Base-by-base conservation (phyloP, 2,888 invertebrate species). In the Cephus pygmeus region DNA sequence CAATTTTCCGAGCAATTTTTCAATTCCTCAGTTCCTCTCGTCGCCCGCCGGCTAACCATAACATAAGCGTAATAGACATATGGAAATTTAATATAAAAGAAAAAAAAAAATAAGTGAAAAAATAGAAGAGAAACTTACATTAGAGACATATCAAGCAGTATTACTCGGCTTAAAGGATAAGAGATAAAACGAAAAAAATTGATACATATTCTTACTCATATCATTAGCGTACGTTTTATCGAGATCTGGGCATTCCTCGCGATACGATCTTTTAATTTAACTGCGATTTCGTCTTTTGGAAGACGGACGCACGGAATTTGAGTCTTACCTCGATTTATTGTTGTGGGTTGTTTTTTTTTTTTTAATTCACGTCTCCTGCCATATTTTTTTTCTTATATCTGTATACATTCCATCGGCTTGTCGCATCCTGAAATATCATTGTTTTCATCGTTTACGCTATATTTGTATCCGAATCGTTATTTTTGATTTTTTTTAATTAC, bases 121-220 rank as follows among this genome's bases (percentile, higher is more conserved):
- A 79, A 80, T 77, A 79, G 79, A 80, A 75, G 80, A 80, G 69
- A 73, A 73, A 84, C 87, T 85, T 88, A 89, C 86, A 84, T 88
- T 89, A 90, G 88, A 88, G 84, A 90, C 91, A 91, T 91, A 91
- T 91, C 91, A 90, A 90, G 86, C 90, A 90, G 91, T 91, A 90
- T 91, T 90, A 91, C 87, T 88, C 90, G 83, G 86, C 88, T 89
- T 83, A 85, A 86, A 81, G 75, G 79, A 78, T 86, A 86, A 85
- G 84, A 80, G 79, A 77, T 34, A 34, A 23, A 71, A 79, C 81
- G 79, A 79, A 68, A 80, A 6, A 12, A 79, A 86, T 85, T 82
- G 83, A 82, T 84, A 82, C 86, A 88, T 87, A 88, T 89, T 87
- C 86, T 87, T 82, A 85, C 82, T 86, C 90, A 90, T 90, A 90